phyloP scores from a whole-genome alignment of 1,140 invertebrate genomes.

The Centruroides vittatus region DNA sequence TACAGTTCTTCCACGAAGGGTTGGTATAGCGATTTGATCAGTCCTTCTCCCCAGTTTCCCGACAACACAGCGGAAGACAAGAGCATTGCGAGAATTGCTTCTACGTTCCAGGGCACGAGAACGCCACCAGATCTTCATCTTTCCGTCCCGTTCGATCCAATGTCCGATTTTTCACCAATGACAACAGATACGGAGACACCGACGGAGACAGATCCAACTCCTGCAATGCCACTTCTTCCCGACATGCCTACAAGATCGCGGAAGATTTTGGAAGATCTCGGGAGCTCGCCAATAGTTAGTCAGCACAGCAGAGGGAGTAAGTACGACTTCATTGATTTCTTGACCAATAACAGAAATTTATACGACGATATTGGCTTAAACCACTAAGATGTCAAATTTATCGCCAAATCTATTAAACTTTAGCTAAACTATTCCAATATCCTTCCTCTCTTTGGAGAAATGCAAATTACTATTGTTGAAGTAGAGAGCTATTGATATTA shows the following conservation, averaged over 20 bases:
- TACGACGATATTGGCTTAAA: too few relatives aligned
- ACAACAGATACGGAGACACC: background rate
- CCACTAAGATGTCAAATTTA: too few relatives aligned
- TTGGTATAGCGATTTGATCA: too few relatives aligned
- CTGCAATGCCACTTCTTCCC: conserved; percentile 45
- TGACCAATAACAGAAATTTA: too few relatives aligned
- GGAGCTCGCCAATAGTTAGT: conserved; percentile 34
- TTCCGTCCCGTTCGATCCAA: background rate
- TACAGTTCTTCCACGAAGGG: too few relatives aligned
- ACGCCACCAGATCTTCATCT: background rate
- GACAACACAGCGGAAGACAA: conserved; percentile 32
- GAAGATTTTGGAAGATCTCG: conserved; percentile 43
- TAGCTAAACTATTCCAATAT: too few relatives aligned
- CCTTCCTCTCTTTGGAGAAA: too few relatives aligned
- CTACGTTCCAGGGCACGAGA: conserved; percentile 28
- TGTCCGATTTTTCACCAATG: conserved; percentile 3
- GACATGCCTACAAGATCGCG: conserved; percentile 45
- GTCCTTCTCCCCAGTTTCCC: too few relatives aligned
- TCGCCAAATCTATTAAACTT: too few relatives aligned
- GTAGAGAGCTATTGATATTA: too few relatives aligned
- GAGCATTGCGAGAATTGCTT: conserved; percentile 37
- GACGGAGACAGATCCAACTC: conserved; percentile 24
- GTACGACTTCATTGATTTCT: background rate
- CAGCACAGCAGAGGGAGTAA: background rate
- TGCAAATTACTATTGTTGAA: too few relatives aligned